These are phyloP conservation scores for Poeciliopsis paucimaculata DNA, from an alignment of 2,797 vertebrate species.

Conservation along the genomic window DNA sequence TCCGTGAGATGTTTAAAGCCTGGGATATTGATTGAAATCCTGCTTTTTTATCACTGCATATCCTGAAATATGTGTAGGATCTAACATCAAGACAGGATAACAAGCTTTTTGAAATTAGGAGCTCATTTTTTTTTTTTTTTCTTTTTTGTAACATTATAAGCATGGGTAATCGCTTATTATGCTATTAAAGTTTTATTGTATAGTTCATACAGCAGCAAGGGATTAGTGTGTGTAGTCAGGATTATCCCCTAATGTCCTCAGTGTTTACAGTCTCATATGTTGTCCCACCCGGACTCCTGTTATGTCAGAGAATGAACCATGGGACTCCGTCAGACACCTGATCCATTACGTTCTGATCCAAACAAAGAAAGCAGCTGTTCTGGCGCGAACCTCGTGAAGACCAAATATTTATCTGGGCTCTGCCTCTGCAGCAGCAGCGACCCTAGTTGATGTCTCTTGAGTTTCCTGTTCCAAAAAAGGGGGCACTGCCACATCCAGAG, in stretches of 20 bases:
- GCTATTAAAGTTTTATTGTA: neutral
- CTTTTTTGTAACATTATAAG: neutral
- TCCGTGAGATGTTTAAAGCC: neutral
- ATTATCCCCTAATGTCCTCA: conserved; percentile 9
- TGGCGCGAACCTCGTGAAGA: conserved; percentile 36
- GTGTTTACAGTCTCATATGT: conserved; percentile 49
- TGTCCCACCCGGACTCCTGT: conserved; percentile 29
- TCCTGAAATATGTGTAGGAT: neutral
- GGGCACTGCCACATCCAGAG: conserved; percentile 31
- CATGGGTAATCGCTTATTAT: neutral
- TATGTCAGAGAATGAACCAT: conserved; percentile 21
- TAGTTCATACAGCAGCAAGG: neutral
- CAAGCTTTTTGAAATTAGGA: neutral
- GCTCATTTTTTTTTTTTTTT: neutral
- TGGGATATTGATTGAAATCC: neutral
- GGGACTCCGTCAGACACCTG: conserved; percentile 22
- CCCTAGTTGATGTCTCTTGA: conserved; percentile 10
- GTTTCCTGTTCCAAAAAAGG: conserved; percentile 32
- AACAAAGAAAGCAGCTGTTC: conserved; percentile 23
- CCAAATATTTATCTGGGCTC: conserved; percentile 48
- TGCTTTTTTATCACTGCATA: neutral
- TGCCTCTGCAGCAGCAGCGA: conserved; percentile 17
- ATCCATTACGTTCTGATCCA: neutral
- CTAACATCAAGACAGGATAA: neutral
- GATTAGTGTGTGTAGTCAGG: neutral